Evolutionary conservation across 2,113 vertebrate genomes (phyloP).

Genomic region (Cricetomys ansorgei): DNA sequence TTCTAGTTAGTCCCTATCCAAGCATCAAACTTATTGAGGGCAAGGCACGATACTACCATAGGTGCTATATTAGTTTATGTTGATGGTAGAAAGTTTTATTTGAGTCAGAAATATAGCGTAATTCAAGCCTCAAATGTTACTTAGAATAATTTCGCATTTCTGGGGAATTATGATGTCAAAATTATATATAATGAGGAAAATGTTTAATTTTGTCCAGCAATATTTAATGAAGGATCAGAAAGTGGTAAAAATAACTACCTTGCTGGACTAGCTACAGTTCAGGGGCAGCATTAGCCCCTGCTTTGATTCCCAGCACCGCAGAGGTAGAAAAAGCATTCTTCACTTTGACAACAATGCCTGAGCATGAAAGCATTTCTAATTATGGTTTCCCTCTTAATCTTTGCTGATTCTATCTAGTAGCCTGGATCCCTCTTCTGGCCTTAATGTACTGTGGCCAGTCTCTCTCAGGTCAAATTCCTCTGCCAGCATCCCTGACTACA

Average conservation of each 20-base stretch:
- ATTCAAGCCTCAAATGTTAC: not conserved
- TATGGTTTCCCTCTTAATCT: not conserved
- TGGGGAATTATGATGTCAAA: not conserved
- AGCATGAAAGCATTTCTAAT: not conserved
- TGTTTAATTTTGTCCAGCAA: not conserved
- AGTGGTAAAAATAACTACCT: not conserved
- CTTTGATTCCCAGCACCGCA: not conserved
- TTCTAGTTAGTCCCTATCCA: not conserved
- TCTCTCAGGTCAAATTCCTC: not conserved
- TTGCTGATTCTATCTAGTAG: not conserved
- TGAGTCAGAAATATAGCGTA: not conserved
- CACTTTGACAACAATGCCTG: not conserved
- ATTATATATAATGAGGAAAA: not conserved
- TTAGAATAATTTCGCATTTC: not conserved
- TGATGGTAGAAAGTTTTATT: not conserved
- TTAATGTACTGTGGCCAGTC: not conserved
- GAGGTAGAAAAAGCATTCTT: not conserved
- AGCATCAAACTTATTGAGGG: not conserved
- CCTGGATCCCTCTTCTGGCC: not conserved
- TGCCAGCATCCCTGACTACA: not conserved
- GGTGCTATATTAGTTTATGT: not conserved
- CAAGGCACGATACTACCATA: not conserved
- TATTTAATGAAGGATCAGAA: not conserved
- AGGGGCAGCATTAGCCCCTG: not conserved
- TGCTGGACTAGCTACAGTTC: not conserved